Conservation (phyloP, 2,888 invertebrate species). For the Epinotia demarniana region DNA sequence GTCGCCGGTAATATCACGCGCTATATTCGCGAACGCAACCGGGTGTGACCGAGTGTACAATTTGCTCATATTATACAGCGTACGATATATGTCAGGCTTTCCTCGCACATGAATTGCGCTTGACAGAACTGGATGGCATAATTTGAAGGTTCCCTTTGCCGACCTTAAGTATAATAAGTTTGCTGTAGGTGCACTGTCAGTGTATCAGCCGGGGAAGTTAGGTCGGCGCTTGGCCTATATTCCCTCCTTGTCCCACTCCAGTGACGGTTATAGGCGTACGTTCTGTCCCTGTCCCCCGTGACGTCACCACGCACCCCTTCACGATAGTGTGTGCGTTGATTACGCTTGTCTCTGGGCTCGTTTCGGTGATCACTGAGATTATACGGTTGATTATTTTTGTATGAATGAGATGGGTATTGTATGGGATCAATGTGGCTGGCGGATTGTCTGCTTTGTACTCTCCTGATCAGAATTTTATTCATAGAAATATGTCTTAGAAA, state of each 20-base stretch:
- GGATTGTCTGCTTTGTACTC: background rate
- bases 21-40: background rate
- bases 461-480: background rate
- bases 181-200: conserved; percentile 60
- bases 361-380: conserved; percentile 54
- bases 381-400: conserved; percentile 61
- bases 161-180: conserved; percentile 67
- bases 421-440: conserved; percentile 20
- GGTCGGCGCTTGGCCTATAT: conserved; percentile 84
- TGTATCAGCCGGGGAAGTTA: conserved; percentile 72
- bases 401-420: conserved; percentile 31
- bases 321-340: conserved; percentile 64
- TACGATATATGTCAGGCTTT: background rate
- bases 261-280: conserved; percentile 47
- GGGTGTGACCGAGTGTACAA: conserved; percentile 2
- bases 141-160: conserved; percentile 56
- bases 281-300: conserved; percentile 68
- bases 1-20: background rate
- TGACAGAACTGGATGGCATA: conserved; percentile 52
- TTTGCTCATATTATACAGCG: background rate
- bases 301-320: conserved; percentile 77
- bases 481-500: background rate
- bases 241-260: conserved; percentile 62
- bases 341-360: conserved; percentile 56
- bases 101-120: conserved; percentile 10